Conservation (phyloP, 1,140 invertebrate genomes). For the Radopholus similis region DNA sequence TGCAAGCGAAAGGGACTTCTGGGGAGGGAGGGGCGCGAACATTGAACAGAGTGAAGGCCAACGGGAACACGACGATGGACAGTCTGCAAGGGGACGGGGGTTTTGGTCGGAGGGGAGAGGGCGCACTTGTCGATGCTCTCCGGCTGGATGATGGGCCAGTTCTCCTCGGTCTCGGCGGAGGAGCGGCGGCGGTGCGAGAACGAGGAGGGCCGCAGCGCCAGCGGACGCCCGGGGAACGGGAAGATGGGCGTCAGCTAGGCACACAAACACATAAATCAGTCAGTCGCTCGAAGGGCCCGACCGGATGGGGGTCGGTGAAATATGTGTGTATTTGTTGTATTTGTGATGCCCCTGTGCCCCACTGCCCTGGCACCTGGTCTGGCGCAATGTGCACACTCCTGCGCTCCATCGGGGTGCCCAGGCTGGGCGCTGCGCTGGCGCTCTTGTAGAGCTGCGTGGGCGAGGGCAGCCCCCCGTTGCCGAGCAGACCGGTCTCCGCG, state of each 20-base stretch:
- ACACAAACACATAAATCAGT: not conserved
- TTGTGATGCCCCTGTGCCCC: too few relatives aligned
- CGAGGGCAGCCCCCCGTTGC: too few relatives aligned
- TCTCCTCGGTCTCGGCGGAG: constrained; percentile 12
- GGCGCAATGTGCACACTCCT: too few relatives aligned
- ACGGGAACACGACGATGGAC: constrained; percentile 55
- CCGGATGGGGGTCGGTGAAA: too few relatives aligned
- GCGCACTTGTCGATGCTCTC: constrained; percentile 53
- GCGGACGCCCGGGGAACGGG: constrained; percentile 3
- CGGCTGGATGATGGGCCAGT: constrained; percentile 39
- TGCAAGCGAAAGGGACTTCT: constrained; percentile 12
- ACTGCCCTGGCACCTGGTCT: too few relatives aligned
- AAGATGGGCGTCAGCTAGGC: constrained; percentile 5
- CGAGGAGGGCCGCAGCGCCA: constrained; percentile 16
- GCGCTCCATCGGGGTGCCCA: too few relatives aligned
- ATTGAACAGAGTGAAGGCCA: constrained; percentile 54
- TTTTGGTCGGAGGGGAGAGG: not conserved
- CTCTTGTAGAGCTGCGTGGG: too few relatives aligned
- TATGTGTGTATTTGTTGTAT: too few relatives aligned
- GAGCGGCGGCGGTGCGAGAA: constrained; percentile 1
- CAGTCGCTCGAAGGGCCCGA: too few relatives aligned
- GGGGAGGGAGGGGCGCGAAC: constrained; percentile 17
- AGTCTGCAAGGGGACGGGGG: constrained; percentile 16
- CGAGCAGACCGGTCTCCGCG: too few relatives aligned
- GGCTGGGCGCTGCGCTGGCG: too few relatives aligned